Conservation (phyloP, 2,797 vertebrate genomes). For the Sebastes kiyomatsui region DNA sequence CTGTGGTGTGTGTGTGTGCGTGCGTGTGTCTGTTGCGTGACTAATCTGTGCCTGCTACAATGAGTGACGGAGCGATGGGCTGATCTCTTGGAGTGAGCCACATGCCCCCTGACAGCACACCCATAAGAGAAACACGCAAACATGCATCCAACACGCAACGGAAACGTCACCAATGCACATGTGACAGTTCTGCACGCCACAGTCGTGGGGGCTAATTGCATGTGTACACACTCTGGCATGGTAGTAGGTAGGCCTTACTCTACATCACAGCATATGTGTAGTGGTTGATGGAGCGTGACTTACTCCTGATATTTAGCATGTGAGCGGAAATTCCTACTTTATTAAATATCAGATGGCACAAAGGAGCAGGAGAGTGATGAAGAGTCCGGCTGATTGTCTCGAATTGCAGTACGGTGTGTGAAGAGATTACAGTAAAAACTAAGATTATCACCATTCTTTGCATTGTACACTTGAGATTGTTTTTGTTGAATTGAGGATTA, state of each 20-base stretch:
- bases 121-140: constrained; percentile 71
- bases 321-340: background rate
- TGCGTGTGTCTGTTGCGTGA: constrained; percentile 58
- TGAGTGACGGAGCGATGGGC: constrained; percentile 63
- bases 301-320: background rate
- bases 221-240: background rate
- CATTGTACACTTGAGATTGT: background rate
- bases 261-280: background rate
- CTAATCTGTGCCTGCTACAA: constrained; percentile 67
- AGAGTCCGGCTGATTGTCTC: background rate
- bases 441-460: background rate
- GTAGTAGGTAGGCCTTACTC: background rate
- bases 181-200: constrained; percentile 62
- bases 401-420: background rate
- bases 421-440: background rate
- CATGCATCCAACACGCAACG: constrained; percentile 67
- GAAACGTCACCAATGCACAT: constrained; percentile 51
- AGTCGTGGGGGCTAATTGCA: constrained; percentile 42
- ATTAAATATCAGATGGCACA: background rate
- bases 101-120: constrained; percentile 69
- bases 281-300: background rate
- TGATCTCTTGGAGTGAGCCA: constrained; percentile 72
- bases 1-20: constrained; percentile 28
- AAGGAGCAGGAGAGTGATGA: background rate
- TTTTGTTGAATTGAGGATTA: background rate